These are phyloP conservation scores for Pelochelys cantorii DNA, from an alignment of 2,797 vertebrate genomes.

Conservation along the genomic window DNA sequence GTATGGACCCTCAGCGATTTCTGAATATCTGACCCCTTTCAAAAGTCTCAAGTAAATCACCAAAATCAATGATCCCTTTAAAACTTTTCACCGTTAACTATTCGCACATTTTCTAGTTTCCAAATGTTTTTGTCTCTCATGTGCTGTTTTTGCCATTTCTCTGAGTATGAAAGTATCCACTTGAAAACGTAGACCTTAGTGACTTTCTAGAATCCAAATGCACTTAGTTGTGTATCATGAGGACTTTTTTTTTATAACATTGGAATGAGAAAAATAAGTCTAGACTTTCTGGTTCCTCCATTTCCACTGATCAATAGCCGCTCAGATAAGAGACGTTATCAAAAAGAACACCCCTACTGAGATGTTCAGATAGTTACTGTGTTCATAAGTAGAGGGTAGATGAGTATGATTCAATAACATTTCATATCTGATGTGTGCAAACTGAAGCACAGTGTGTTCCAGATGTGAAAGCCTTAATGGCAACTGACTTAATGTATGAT, in stretches of 20 bases:
- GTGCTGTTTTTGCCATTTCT: neutral
- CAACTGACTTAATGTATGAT: neutral
- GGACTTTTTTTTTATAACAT: neutral
- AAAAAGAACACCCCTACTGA: neutral
- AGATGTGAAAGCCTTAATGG: neutral
- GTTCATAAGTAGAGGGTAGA: neutral
- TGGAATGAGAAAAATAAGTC: neutral
- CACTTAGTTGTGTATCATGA: neutral
- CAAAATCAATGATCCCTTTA: neutral
- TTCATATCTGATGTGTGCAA: neutral
- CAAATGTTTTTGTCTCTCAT: neutral
- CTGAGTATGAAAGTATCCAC: neutral
- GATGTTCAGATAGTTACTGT: neutral
- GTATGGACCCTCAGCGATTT: neutral
- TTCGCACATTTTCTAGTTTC: neutral
- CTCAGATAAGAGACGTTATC: neutral
- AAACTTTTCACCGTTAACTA: neutral
- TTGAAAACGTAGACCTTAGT: neutral
- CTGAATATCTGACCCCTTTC: neutral
- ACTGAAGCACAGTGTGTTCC: neutral
- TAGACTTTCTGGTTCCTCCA: neutral
- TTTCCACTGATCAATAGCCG: neutral
- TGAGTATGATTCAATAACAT: neutral
- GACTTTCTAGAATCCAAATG: neutral
- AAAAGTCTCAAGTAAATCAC: neutral